A percentile compares a stretch with the other conserved stretches of the same genome.
phyloP scores from a whole-genome alignment of 2,888 invertebrate genomes.

The Orgyia antiqua region DNA sequence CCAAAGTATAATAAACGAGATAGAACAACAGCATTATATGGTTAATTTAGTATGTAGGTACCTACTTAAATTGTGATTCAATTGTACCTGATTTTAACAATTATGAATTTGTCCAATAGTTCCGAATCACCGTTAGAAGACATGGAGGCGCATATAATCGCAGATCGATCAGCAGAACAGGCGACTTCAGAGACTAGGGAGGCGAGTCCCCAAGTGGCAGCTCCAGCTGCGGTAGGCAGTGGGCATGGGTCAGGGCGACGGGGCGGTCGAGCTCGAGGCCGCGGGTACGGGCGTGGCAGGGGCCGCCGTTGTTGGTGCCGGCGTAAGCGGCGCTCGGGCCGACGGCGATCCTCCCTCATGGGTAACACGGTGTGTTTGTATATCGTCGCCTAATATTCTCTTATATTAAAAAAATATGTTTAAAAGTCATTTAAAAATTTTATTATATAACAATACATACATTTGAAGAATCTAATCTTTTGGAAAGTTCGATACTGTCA shows the following conservation, averaged over 20 bases:
- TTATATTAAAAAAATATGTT: slow-evolving; percentile 15
- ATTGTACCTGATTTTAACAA: no score
- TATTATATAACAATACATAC: not conserved
- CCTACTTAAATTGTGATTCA: no score
- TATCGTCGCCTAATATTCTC: slow-evolving; percentile 53
- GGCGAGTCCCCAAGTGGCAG: slow-evolving; percentile 19
- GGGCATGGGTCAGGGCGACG: slow-evolving; percentile 28
- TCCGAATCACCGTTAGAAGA: slow-evolving; percentile 60
- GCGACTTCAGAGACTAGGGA: slow-evolving; percentile 29
- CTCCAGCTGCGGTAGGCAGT: slow-evolving; percentile 30
- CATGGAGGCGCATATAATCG: slow-evolving; percentile 63
- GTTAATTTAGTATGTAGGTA: no score
- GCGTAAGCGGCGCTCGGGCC: slow-evolving; percentile 65
- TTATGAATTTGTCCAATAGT: slow-evolving; percentile 30
- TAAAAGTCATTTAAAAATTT: no score
- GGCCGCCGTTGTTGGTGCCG: slow-evolving; percentile 66
- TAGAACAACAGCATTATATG: no score
- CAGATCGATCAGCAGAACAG: slow-evolving; percentile 59
- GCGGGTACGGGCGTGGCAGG: slow-evolving; percentile 59
- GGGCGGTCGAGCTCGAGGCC: slow-evolving; percentile 43
- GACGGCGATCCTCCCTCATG: slow-evolving; percentile 65
- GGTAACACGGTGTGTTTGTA: slow-evolving; percentile 75
- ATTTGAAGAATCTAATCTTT: no score
- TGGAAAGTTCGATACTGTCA: no score
- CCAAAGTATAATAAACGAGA: no score